phyloP scores from a whole-genome alignment of 2,888 invertebrate species.

The Napeogenes sylphis region DNA sequence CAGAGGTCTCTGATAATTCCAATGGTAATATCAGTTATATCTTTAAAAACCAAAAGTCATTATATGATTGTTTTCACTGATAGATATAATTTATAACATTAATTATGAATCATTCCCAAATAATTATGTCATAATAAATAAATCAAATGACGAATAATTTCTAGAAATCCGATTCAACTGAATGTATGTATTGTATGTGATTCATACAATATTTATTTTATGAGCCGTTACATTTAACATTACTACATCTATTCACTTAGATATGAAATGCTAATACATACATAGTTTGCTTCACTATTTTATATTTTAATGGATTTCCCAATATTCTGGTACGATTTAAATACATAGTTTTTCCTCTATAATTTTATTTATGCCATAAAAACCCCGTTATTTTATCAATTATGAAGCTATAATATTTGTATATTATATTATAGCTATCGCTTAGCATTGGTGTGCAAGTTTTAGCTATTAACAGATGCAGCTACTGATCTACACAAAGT shows the following conservation, averaged over 20 bases:
- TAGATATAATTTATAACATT: background rate
- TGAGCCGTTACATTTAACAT: conserved; percentile 14
- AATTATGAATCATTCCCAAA: conserved; percentile 2
- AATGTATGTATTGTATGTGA: conserved; percentile 10
- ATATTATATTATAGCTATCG: conserved; percentile 6
- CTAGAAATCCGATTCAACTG: conserved; percentile 2
- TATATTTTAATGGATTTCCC: conserved; percentile 24
- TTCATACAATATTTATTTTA: conserved; percentile 16
- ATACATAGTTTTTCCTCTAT: background rate
- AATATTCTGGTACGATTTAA: conserved; percentile 12
- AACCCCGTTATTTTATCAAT: no score
- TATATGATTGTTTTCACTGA: conserved; percentile 23
- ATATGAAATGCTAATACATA: conserved; percentile 22
- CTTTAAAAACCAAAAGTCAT: background rate
- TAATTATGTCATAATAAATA: conserved; percentile 3
- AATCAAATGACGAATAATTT: conserved; percentile 8
- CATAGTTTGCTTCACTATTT: conserved; percentile 21
- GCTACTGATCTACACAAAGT: conserved; percentile 28
- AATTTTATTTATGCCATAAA: no score
- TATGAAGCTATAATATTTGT: background rate
- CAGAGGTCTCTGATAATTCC: conserved; percentile 1
- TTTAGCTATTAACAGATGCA: conserved; percentile 15
- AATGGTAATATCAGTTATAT: no score
- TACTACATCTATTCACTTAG: conserved; percentile 12
- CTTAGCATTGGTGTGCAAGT: conserved; percentile 10